These are phyloP conservation scores for Glossosoma conforme DNA, from an alignment of 1,140 invertebrate genomes.

Conservation along the genomic window DNA sequence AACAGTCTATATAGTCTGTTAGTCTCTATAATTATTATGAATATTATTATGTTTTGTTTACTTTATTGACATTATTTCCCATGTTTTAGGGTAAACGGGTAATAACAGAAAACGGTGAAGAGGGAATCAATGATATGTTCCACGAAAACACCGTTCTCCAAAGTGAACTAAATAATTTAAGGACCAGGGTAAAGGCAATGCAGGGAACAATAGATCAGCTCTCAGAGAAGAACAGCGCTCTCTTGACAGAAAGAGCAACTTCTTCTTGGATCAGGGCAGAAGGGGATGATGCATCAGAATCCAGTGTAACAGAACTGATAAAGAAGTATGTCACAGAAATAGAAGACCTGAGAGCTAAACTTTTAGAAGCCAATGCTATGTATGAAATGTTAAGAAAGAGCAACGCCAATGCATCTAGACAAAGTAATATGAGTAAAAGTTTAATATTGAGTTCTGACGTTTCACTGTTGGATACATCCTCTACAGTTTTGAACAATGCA, in stretches of 20 bases:
- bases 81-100: slow-evolving; percentile 79
- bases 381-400: slow-evolving; percentile 70
- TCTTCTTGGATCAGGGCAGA: slow-evolving; percentile 61
- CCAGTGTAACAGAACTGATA: slow-evolving; percentile 61
- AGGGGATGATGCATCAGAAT: slow-evolving; percentile 40
- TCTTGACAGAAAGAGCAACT: slow-evolving; percentile 75
- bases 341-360: slow-evolving; percentile 79
- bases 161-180: slow-evolving; percentile 79
- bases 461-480: slow-evolving; percentile 39
- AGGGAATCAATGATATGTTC: slow-evolving; percentile 88
- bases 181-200: slow-evolving; percentile 86
- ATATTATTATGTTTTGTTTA: too few relatives aligned
- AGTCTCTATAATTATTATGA: too few relatives aligned
- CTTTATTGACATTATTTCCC: too few relatives aligned
- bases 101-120: slow-evolving; percentile 79
- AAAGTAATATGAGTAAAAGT: slow-evolving; percentile 37
- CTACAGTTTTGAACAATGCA: slow-evolving; percentile 49
- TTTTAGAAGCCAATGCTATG: slow-evolving; percentile 83
- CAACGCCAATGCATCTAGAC: slow-evolving; percentile 33
- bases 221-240: slow-evolving; percentile 73
- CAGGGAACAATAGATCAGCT: slow-evolving; percentile 89
- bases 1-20: too few relatives aligned
- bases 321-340: slow-evolving; percentile 87
- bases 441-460: slow-evolving; percentile 36
- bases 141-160: slow-evolving; percentile 94